Evolutionary conservation across 2,113 vertebrate genomes (phyloP).

Genomic region (Motacilla alba): DNA sequence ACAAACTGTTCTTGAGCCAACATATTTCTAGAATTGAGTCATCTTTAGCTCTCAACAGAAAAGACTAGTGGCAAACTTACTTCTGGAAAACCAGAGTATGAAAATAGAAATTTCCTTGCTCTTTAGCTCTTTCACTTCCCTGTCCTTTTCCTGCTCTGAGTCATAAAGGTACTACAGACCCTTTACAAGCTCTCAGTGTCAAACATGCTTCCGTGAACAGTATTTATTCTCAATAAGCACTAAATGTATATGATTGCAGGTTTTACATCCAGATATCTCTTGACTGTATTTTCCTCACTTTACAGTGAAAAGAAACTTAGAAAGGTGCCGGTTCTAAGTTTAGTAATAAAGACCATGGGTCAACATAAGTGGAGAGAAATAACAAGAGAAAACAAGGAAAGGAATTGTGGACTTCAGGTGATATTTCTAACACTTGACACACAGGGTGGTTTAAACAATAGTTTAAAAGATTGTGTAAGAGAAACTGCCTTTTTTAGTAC

Average conservation of each 20-base stretch:
- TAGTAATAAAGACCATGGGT: neutral
- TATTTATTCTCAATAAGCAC: neutral
- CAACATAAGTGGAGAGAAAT: neutral
- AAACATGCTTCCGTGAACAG: neutral
- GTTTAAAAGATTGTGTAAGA: neutral
- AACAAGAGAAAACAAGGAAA: neutral
- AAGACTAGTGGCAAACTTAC: neutral
- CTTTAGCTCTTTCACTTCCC: neutral
- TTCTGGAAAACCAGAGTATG: neutral
- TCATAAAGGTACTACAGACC: neutral
- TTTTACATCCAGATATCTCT: neutral
- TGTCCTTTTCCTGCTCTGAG: neutral
- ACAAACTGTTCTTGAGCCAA: neutral
- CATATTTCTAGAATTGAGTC: neutral
- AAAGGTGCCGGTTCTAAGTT: neutral
- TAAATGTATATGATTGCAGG: neutral
- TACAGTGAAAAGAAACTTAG: neutral
- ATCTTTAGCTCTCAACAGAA: neutral
- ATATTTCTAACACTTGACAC: neutral
- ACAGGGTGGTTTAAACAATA: neutral
- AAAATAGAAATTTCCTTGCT: neutral
- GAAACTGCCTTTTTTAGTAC: neutral
- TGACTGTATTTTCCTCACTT: neutral
- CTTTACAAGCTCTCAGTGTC: neutral
- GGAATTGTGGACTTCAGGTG: neutral